Evolutionary conservation across 2,113 vertebrate genomes (phyloP), one percentile per base, ranked within the genome.

Genomic region (Vireo altiloquus): DNA sequence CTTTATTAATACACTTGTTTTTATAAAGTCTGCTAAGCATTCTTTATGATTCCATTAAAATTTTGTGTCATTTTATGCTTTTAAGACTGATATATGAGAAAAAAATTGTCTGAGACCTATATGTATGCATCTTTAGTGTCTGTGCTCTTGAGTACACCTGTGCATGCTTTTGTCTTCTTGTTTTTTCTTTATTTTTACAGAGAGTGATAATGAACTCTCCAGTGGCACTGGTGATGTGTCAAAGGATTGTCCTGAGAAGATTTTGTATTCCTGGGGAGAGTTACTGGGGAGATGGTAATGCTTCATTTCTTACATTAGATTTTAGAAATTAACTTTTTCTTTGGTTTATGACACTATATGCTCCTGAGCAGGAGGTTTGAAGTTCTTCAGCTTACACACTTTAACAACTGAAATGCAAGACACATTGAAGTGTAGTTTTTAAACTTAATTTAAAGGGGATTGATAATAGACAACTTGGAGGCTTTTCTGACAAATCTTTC

Each of bases 171-270:
- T 89, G 27, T 42, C 52, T 46, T 42, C 23, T 40, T 70, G 25
- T 30, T 20, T 50, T 44, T 47, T 72, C 7, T 54, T 69, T 95
- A 74, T 59, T 92, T 95, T 85, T 98, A 8, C 97, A 99, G 99
- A 99, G 54, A 99, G 99, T 77, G 99, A 99, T 98, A 99, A 98
- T 92, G 99, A 99, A 96, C 99, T 99, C 80, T 99, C 99, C 90
- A 99, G 99, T 96, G 99, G 99, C 87, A 99, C 99, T 28, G 99
- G 99, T 47, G 99, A 99, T 54, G 99, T 99, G 91, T 99, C 99
- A 77, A 99, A 99, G 97, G 99, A 99, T 92, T 99, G 99, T 97
- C 98, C 99, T 37, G 99, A 99, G 98, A 99, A 99, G 97, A 99
- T 99, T 90, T 96, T 99, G 44, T 99, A 99, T 97, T 99, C 99